Evolutionary conservation across 2,113 vertebrate genomes (phyloP).

Genomic region (Sakesphorus luctuosus): DNA sequence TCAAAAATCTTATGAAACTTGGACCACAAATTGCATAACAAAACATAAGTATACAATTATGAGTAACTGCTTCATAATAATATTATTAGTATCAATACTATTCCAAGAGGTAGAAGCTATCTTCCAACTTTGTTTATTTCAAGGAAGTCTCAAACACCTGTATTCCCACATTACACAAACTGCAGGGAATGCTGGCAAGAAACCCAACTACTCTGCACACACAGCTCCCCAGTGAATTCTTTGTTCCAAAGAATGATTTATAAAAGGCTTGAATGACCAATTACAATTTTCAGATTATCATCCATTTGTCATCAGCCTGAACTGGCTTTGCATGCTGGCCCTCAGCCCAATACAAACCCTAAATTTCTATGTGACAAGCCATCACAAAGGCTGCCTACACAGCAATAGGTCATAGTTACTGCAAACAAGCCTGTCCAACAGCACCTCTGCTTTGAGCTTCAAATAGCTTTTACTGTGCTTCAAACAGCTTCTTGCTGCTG

Average conservation of each 20-base stretch:
- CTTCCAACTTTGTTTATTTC: not conserved
- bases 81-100: not conserved
- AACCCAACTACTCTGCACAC: not conserved
- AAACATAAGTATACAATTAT: not conserved
- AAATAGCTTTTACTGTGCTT: not conserved
- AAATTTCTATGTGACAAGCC: not conserved
- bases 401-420: not conserved
- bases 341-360: not conserved
- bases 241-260: not conserved
- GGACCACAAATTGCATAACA: not conserved
- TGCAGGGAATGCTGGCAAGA: not conserved
- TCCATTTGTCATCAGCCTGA: not conserved
- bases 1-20: not conserved
- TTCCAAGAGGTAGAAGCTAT: not conserved
- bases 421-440: not conserved
- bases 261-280: not conserved
- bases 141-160: not conserved
- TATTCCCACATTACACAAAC: not conserved
- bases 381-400: not conserved
- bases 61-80: not conserved
- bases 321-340: not conserved
- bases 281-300: constrained; percentile 14
- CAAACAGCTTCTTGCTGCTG: not conserved
- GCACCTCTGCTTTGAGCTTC: not conserved
- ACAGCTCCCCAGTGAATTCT: not conserved